These are phyloP conservation scores for Vultur gryphus DNA, from an alignment of 2,797 vertebrate species.

Conservation along the genomic window DNA sequence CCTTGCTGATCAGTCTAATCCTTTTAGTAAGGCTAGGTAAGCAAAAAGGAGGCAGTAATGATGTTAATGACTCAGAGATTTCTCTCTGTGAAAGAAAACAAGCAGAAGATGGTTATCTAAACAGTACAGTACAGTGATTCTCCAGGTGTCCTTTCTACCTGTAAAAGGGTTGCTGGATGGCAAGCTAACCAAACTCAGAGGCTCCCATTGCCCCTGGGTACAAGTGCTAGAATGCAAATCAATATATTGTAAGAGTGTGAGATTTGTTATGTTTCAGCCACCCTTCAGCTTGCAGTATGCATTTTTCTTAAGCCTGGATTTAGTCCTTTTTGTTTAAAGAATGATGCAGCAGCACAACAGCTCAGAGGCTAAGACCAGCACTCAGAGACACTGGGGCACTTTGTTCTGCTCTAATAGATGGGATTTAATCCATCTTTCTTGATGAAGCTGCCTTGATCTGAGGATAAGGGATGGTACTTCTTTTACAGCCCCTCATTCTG, in stretches of 20 bases:
- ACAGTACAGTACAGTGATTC: not conserved
- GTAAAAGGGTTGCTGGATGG: not conserved
- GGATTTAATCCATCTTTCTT: not conserved
- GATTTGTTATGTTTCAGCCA: not conserved
- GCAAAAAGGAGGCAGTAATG: constrained; percentile 40
- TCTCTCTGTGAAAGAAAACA: not conserved
- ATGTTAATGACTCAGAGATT: constrained; percentile 44
- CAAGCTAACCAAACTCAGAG: not conserved
- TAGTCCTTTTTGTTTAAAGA: not conserved
- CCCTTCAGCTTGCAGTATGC: not conserved
- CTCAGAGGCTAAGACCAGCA: not conserved
- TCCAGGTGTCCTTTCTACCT: not conserved
- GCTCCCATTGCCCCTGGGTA: not conserved
- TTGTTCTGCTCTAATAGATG: not conserved
- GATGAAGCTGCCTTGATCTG: not conserved
- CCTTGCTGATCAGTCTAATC: constrained; percentile 27
- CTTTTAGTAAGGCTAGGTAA: constrained; percentile 53
- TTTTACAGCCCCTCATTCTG: not conserved
- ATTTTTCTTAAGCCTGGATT: not conserved
- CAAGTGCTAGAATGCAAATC: not conserved
- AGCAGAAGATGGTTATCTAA: not conserved
- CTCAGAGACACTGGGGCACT: not conserved
- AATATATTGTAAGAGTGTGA: not conserved
- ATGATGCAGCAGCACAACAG: not conserved
- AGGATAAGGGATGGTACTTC: not conserved